Evolutionary conservation across 2,797 vertebrate genomes (phyloP), one percentile per base, ranked within the genome.

Genomic region (Enteromius viviparus): DNA sequence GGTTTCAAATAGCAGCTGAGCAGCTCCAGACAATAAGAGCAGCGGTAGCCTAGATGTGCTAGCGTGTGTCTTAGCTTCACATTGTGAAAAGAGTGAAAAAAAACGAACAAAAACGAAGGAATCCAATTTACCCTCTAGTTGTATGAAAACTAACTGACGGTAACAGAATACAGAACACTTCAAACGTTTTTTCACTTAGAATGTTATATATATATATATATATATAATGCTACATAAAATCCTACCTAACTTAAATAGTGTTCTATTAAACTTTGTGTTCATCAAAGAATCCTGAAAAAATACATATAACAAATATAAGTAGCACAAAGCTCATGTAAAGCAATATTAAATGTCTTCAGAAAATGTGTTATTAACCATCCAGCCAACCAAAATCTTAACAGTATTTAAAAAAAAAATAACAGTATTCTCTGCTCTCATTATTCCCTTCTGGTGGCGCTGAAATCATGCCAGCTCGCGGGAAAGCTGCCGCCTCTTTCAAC

Each of bases 1-100:
- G 29, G 70, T 64, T 83, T 85, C 80, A 74, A 62, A 58, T 70
- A 74, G 74, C 64, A 76, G 9, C 80, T 14, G 17, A 37, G 23
- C 53, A 47, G 58, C 42, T 69, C 19, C 26, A 58, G 4, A 69
- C 81, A 60, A 76, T 55, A 55, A 64, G 2, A 75, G n/a, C 71
- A 55, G 47, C 0, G 7, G 34, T 65, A 79, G 10, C 21, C 49
- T 70, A 40, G 14, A 29, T 70, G 37, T 10, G 66, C n/a, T 60
- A 21, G 34, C 6, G 5, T 10, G 10, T 23, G 19, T 65, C 45
- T 17, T 66, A 8, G 26, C 6, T 17, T 66, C 42, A 53, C 11
- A 79, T 23, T 66, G 45, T 66, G 29, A 78, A 14, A 23, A 66
- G 29, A 40, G 1, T 12, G 29, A 32, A 78, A 32, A 32, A 21